Evolutionary conservation across 2,113 vertebrate species (phyloP).

Genomic region (Drymodes brunneopygia): DNA sequence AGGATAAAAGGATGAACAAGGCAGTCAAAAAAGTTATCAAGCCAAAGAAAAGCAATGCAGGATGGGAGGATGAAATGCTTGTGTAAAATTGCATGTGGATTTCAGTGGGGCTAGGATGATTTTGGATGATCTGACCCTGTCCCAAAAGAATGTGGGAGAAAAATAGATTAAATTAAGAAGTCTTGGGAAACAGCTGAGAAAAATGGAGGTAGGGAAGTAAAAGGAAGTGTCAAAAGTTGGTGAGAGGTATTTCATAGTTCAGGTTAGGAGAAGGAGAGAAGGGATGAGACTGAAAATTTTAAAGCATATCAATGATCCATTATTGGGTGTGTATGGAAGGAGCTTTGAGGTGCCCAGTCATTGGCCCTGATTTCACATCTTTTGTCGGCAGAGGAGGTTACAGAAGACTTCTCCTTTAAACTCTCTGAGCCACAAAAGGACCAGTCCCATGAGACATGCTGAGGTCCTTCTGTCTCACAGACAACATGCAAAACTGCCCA

Average conservation of each 20-base stretch:
- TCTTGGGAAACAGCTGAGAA: neutral
- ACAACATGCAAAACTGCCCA: neutral
- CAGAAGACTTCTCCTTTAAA: neutral
- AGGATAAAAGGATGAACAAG: slow-evolving; percentile 22
- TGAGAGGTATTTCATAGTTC: neutral
- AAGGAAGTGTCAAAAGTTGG: neutral
- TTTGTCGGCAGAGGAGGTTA: neutral
- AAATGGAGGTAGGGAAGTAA: neutral
- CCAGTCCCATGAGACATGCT: neutral
- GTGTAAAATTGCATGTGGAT: neutral
- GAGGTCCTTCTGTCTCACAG: neutral
- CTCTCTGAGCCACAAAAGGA: neutral
- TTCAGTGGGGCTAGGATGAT: neutral
- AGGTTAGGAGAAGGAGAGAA: neutral
- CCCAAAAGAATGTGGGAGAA: neutral
- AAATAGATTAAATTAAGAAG: neutral
- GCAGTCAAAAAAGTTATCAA: slow-evolving; percentile 30
- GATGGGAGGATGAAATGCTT: neutral
- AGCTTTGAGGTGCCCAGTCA: rapidly evolving
- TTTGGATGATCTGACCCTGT: neutral
- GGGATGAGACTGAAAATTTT: neutral
- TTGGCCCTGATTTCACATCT: neutral
- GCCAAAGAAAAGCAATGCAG: neutral
- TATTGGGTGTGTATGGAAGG: neutral
- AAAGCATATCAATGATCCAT: neutral